Base-by-base conservation (phyloP, 2,797 vertebrate species). In the Mallotus villosus region DNA sequence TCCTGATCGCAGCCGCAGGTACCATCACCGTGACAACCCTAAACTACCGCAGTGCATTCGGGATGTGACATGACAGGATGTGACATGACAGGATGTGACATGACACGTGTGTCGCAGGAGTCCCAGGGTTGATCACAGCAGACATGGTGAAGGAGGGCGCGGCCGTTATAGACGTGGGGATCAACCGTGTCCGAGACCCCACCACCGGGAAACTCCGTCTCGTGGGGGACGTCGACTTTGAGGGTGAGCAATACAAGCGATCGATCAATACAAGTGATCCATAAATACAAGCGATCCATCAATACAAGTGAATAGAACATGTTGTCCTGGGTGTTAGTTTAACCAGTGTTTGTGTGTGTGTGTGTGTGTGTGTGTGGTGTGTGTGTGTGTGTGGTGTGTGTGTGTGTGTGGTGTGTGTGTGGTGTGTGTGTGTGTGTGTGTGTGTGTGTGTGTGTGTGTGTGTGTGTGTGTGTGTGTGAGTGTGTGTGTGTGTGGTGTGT, bases 131-230 rank as follows among this genome's bases (percentile, higher is more conserved):
- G 87, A 95, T 97, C 84, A 97, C 95, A 1, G 86, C 91, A 73
- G 96, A 97, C 70, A 97, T 97, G 96, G 90, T 98, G 68, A 98
- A 97, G 88, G 93, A 94, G 78, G 95, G 96, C 0, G 94, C 95
- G 14, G 88, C 94, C n/a, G 93, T 97, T 60, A 97, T 97, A 53
- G 96, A 98, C 0, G 94, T 97, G 5, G 96, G 96, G 27, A 97
- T 98, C 85, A 97, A 96, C 87, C 95, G 94, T 27, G 78, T 96
- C 78, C 87, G 80, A 0, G 94, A 97, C 75, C 92, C 92, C 0
- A 77, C 89, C 32, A 96, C 95, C 0, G 93, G 95, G 53, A 97
- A 94, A 85, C 84, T 93, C 16, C 91, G 91, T 41, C 91, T 98
- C 78, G 91, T 94, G 25, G 96, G 96, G 27, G 97, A 98, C 24